Conservation (phyloP, 2,888 invertebrate genomes). For the Petrolisthes cinctipes region DNA sequence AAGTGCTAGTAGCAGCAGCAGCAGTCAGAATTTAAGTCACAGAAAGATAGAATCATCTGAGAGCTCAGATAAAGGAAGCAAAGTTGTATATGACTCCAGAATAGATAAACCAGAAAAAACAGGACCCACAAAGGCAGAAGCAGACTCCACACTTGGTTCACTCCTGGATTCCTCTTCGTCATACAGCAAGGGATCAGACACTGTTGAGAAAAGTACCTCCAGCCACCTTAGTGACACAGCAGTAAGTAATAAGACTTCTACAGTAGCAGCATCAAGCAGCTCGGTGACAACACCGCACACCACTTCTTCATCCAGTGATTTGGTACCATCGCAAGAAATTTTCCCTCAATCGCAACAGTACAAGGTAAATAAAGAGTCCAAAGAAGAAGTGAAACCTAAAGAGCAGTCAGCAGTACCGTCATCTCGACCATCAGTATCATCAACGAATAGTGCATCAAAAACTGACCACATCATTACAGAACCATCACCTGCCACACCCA, state of each 20-base stretch:
- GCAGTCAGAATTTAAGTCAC: constrained; percentile 32
- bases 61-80: constrained; percentile 35
- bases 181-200: constrained; percentile 28
- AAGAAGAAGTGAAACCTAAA: constrained; percentile 47
- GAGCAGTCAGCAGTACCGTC: constrained; percentile 4
- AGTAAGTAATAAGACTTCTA: neutral
- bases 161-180: constrained; percentile 29
- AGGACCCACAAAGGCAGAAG: constrained; percentile 44
- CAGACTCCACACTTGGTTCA: constrained; percentile 50
- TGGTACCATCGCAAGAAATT: constrained; percentile 32
- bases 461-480: constrained; percentile 35
- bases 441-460: constrained; percentile 18
- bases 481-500: constrained; percentile 31
- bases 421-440: constrained; percentile 24
- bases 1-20: too few species aligned
- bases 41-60: constrained; percentile 50
- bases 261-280: constrained; percentile 22
- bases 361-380: constrained; percentile 44
- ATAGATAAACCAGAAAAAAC: constrained; percentile 47
- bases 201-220: constrained; percentile 23
- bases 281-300: neutral
- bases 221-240: neutral
- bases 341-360: constrained; percentile 27
- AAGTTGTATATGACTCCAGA: constrained; percentile 23
- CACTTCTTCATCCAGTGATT: constrained; percentile 31